Conservation (phyloP, 1,140 invertebrate species). For the Atta cephalotes region DNA sequence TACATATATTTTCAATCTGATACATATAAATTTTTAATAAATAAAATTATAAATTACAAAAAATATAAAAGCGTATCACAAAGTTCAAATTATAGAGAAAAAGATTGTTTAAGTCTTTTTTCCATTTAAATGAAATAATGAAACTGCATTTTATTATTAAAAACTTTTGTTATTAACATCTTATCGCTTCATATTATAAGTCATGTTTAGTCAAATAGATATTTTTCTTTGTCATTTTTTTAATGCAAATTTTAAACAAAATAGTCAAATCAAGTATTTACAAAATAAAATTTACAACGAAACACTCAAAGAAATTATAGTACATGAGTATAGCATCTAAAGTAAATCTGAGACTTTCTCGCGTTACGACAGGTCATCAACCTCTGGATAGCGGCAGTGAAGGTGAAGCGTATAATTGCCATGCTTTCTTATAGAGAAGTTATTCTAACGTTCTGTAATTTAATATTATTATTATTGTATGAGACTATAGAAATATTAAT, state of each 20-base stretch:
- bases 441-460: not conserved
- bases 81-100: not conserved
- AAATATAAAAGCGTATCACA: not conserved
- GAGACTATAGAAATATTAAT: not conserved
- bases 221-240: too few species aligned
- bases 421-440: not conserved
- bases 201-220: too few species aligned
- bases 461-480: not conserved
- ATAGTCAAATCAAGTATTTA: not conserved
- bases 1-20: not conserved
- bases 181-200: too few species aligned
- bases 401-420: slow-evolving; percentile 22
- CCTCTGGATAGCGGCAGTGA: not conserved
- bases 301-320: not conserved
- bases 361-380: slow-evolving; percentile 45
- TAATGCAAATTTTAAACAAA: not conserved
- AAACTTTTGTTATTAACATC: not conserved
- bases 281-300: not conserved
- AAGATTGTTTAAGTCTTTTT: not conserved
- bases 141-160: slow-evolving; percentile 5
- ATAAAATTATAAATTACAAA: not conserved
- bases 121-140: not conserved
- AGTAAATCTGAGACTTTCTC: slow-evolving; percentile 47
- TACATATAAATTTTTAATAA: not conserved
- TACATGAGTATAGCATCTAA: not conserved